Evolutionary conservation across 2,888 invertebrate species (phyloP).

Genomic region (Noctuana brunneofusca): DNA sequence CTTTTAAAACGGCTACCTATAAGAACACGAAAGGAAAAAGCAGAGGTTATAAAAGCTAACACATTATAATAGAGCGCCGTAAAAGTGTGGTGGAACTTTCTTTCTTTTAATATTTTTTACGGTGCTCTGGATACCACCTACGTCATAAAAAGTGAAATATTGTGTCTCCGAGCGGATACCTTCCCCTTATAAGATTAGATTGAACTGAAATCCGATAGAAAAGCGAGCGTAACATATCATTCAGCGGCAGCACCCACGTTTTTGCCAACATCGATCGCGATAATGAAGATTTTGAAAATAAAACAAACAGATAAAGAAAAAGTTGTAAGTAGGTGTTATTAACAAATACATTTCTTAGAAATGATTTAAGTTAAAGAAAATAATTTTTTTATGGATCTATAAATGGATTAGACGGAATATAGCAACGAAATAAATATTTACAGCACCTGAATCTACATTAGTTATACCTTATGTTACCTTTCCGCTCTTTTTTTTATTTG

Average conservation of each 20-base stretch:
- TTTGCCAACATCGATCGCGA: constrained; percentile 7
- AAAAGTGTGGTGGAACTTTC: constrained; percentile 65
- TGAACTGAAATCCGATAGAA: constrained; percentile 72
- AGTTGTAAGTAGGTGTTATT: too few species aligned
- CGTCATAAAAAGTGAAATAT: constrained; percentile 80
- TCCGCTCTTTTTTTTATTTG: too few species aligned
- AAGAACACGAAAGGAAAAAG: too few species aligned
- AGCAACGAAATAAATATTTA: too few species aligned
- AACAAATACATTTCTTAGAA: neutral
- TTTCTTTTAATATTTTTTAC: constrained; percentile 73
- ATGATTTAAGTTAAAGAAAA: too few species aligned
- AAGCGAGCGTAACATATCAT: constrained; percentile 32
- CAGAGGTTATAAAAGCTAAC: constrained; percentile 22
- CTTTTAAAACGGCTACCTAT: neutral
- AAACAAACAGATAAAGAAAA: neutral
- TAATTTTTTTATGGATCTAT: too few species aligned
- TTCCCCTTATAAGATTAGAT: constrained; percentile 69
- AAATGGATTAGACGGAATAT: too few species aligned
- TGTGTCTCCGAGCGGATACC: constrained; percentile 70
- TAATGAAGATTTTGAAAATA: constrained; percentile 11
- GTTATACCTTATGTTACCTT: too few species aligned
- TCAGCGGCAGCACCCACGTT: constrained; percentile 9
- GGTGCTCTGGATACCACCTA: constrained; percentile 68
- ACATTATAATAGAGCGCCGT: constrained; percentile 57
- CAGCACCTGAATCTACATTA: too few species aligned